Conservation (phyloP, 2,888 invertebrate genomes). For the Flexamia atlantica region DNA sequence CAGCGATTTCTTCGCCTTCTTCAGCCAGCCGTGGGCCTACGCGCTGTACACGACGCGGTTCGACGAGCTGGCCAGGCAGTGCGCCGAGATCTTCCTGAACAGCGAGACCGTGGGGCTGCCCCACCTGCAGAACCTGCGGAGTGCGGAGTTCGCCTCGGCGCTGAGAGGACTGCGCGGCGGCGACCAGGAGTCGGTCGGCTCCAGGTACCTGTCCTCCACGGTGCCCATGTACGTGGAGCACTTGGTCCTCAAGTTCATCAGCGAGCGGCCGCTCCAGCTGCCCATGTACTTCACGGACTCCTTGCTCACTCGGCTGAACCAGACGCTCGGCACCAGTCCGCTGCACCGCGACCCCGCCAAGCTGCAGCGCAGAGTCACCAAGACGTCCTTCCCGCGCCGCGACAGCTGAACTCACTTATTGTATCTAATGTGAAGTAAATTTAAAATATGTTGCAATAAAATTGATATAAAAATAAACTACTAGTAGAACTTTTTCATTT, state of each 20-base stretch:
- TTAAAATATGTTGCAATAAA: no score
- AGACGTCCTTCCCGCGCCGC: background rate
- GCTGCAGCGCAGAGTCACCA: background rate
- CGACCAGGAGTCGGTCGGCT: background rate
- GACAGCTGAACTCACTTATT: no score
- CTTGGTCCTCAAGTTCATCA: constrained; percentile 29
- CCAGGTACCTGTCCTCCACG: background rate
- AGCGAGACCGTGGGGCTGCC: background rate
- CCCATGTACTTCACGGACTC: constrained; percentile 38
- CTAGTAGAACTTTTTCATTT: no score
- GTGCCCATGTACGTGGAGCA: constrained; percentile 38
- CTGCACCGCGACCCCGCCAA: constrained; percentile 22
- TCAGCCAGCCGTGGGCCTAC: constrained; percentile 82
- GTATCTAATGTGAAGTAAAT: no score
- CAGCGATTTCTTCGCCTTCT: constrained; percentile 82
- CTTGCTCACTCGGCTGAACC: background rate
- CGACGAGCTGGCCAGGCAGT: constrained; percentile 61
- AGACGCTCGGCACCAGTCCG: background rate
- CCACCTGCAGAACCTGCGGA: background rate
- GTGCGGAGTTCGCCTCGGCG: background rate
- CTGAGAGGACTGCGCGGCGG: background rate
- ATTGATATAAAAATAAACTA: no score
- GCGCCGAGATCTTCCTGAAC: constrained; percentile 38
- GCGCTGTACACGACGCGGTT: constrained; percentile 82
- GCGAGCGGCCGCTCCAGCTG: constrained; percentile 19